Evolutionary conservation across 2,113 vertebrate species (phyloP).

Genomic region (Pomatostomus ruficeps): DNA sequence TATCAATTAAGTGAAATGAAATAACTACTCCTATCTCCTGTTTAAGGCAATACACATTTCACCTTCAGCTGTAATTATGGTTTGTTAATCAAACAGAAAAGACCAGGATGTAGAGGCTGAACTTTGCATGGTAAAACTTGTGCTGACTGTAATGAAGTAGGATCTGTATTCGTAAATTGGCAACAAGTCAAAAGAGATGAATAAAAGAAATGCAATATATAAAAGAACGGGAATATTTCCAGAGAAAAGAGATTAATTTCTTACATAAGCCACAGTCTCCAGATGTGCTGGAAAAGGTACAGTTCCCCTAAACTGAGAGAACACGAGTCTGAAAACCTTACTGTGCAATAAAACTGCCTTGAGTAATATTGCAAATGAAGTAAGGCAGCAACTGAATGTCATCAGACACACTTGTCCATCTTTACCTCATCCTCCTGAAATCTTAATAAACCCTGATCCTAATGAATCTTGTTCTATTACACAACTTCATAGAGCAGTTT

Average conservation of each 20-base stretch:
- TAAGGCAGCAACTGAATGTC: not conserved
- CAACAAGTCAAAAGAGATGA: not conserved
- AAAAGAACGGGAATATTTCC: not conserved
- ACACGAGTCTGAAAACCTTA: constrained; percentile 4
- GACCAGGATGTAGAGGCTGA: not conserved
- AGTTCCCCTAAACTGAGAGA: not conserved
- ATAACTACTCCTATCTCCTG: not conserved
- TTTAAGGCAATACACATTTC: not conserved
- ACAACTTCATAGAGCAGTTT: not conserved
- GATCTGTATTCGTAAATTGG: not conserved
- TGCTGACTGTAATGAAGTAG: not conserved
- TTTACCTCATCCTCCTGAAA: not conserved
- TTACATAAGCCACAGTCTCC: not conserved
- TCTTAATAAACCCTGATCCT: not conserved
- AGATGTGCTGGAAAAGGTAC: constrained; percentile 29
- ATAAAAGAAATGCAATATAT: not conserved
- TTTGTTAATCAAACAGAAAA: not conserved
- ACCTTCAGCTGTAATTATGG: not conserved
- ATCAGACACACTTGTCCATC: not conserved
- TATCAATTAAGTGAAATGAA: not conserved
- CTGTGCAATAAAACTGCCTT: not conserved
- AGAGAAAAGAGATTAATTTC: constrained; percentile 3
- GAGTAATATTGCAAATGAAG: constrained; percentile 17
- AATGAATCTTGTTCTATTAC: not conserved
- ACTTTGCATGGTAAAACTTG: not conserved